Conservation (phyloP, 2,888 invertebrate species). For the Ochlodes sylvanus region DNA sequence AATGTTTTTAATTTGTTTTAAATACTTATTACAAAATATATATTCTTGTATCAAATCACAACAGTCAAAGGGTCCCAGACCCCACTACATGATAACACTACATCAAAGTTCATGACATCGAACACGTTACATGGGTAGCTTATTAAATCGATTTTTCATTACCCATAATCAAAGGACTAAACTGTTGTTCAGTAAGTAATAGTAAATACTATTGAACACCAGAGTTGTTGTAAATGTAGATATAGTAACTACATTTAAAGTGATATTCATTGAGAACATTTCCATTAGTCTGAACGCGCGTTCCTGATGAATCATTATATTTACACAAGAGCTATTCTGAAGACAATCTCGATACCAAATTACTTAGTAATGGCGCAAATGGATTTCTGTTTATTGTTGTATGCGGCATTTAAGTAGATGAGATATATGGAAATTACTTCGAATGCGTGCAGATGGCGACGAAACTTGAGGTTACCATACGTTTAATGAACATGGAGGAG, state of each 20-base stretch:
- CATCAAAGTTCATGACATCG: too few species aligned
- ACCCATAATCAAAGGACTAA: too few species aligned
- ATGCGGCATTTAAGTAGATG: slow-evolving; percentile 31
- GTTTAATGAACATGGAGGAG: slow-evolving; percentile 28
- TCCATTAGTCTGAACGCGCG: slow-evolving; percentile 9
- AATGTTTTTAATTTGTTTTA: too few species aligned
- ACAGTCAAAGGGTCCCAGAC: too few species aligned
- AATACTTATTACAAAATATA: too few species aligned
- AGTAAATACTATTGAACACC: too few species aligned
- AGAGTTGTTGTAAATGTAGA: not conserved
- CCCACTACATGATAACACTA: too few species aligned
- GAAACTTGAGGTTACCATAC: slow-evolving; percentile 30
- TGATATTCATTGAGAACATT: not conserved
- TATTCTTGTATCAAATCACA: too few species aligned
- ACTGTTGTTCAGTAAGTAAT: too few species aligned
- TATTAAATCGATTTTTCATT: too few species aligned
- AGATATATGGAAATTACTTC: slow-evolving; percentile 27
- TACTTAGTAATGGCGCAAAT: slow-evolving; percentile 47
- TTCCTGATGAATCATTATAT: slow-evolving; percentile 13
- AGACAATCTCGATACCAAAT: slow-evolving; percentile 49
- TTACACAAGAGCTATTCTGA: slow-evolving; percentile 35
- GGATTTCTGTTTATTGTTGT: slow-evolving; percentile 42
- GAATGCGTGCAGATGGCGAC: slow-evolving; percentile 11
- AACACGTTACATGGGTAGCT: too few species aligned
- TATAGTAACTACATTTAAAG: not conserved